phyloP scores from a whole-genome alignment of 2,797 vertebrate species.

The Hyperoplus lanceolatus region DNA sequence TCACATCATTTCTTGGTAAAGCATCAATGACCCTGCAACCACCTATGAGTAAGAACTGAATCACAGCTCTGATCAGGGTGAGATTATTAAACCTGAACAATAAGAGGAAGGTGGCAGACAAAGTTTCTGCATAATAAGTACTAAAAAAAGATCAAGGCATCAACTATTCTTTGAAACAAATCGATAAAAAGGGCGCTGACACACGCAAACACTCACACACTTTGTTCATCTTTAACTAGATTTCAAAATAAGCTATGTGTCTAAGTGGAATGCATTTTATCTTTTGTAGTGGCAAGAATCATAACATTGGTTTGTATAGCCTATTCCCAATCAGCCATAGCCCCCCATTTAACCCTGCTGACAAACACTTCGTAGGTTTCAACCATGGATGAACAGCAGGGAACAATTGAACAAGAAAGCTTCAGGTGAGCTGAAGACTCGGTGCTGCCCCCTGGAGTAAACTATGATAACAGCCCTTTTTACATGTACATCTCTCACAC shows the following conservation, averaged over 20 bases:
- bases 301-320: too few relatives aligned
- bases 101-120: background rate
- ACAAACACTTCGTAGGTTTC: background rate
- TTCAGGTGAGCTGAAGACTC: slow-evolving; percentile 19
- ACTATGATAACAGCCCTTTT: background rate
- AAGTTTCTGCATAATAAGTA: slow-evolving; percentile 8
- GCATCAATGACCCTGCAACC: background rate
- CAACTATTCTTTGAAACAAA: background rate
- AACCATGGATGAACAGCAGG: slow-evolving; percentile 10
- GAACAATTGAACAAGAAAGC: background rate
- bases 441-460: slow-evolving; percentile 61
- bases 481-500: background rate
- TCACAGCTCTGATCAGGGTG: background rate
- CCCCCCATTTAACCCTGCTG: background rate
- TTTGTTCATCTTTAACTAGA: slow-evolving; percentile 1
- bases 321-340: background rate
- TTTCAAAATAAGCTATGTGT: background rate
- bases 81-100: slow-evolving; percentile 3
- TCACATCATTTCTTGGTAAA: slow-evolving; percentile 1
- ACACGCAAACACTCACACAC: background rate
- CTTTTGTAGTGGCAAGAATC: background rate
- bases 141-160: background rate
- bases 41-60: background rate
- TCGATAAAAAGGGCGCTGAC: background rate
- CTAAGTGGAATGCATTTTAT: background rate